Conservation (phyloP, 2,888 invertebrate species). For the Sicus ferrugineus region DNA sequence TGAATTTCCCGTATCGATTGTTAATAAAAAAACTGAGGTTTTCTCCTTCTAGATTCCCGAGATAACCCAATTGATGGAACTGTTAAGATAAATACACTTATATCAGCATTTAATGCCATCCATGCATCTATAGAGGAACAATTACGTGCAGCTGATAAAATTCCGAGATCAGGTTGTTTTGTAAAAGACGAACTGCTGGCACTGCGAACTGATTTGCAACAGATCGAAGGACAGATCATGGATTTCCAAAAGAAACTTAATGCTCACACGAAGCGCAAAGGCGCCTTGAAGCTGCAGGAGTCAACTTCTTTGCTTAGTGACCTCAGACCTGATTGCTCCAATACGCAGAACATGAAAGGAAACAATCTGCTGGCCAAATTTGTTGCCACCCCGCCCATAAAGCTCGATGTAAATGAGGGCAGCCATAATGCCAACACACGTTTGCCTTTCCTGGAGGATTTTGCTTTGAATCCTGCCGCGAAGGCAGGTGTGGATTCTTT, state of each 20-base stretch:
- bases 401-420: constrained; percentile 46
- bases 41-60: constrained; percentile 15
- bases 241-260: constrained; percentile 49
- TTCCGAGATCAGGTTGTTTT: constrained; percentile 49
- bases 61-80: constrained; percentile 33
- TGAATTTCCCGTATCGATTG: too few species aligned
- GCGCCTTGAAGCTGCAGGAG: neutral
- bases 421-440: constrained; percentile 46
- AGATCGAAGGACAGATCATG: constrained; percentile 51
- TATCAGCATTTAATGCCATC: constrained; percentile 51
- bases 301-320: constrained; percentile 38
- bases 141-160: constrained; percentile 49
- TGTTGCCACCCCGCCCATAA: constrained; percentile 60
- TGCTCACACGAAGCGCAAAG: constrained; percentile 37
- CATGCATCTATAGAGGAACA: constrained; percentile 51
- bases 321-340: neutral
- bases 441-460: constrained; percentile 55
- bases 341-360: constrained; percentile 7
- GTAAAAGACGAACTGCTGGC: constrained; percentile 48
- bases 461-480: constrained; percentile 32
- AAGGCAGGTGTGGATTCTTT: constrained; percentile 46
- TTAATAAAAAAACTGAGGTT: neutral
- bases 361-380: constrained; percentile 51
- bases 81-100: constrained; percentile 46
- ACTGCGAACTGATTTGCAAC: constrained; percentile 49